Base-by-base conservation (phyloP, 2,888 invertebrate genomes). In the Aleiodes leptofemur region DNA sequence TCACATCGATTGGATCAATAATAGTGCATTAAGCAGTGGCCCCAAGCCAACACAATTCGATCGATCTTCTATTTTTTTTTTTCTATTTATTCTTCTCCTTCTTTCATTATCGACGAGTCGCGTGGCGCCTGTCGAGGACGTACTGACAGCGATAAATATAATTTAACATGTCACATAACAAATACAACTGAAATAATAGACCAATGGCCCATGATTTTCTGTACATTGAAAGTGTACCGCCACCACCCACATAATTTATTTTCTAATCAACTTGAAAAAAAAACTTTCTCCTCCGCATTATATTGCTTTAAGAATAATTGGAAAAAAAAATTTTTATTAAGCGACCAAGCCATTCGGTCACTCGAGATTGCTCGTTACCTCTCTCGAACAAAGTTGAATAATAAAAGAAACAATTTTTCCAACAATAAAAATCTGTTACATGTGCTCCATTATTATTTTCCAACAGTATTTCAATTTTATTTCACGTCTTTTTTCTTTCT, bases 111-210 rank as follows among this genome's bases (percentile, higher is more conserved):
- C 64, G 64, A 64, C 48, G 8, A 16, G 43, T 64, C 43, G 64
- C 64, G 43, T 61, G 61, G 61, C 61, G 9, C 43, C 43, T 9
- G 43, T 61, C 64, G 64, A 64, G 64, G 64, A 64, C 59, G 14
- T n/a, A 9, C 59, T 34, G 6, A 59, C 4, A 16, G 16, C 48
- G 13, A 64, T 64, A 64, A 64, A 64, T 64, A 64, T 38, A 64
- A 43, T 64, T 43, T 11, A 7, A 61, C 61, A 4, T 61, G 43
- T 64, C 48, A 48, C 64, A 64, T 64, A 16, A 16, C 5, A 64
- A 64, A 48, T 64, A 43, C 9, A 64, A 16, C n/a, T 43, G 43
- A 38, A 14, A 43, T 43, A 23, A 64, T 23, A 64, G 6, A 11
- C 23, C 23, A 38, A 2, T 14, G 13, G 16, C 4, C 4, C 34